These are phyloP conservation scores for Homarus gammarus DNA, from an alignment of 2,888 invertebrate species.

Conservation along the genomic window DNA sequence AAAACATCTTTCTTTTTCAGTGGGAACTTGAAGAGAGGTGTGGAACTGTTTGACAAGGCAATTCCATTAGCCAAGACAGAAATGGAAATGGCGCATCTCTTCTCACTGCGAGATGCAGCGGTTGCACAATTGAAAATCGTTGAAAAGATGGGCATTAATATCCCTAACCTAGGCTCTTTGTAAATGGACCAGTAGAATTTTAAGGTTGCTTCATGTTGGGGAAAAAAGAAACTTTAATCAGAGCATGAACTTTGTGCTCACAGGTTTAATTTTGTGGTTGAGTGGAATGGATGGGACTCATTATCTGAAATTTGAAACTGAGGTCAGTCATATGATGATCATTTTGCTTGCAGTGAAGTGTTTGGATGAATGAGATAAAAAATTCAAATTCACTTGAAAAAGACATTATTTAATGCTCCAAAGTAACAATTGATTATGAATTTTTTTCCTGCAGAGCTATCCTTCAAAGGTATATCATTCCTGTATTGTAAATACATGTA, in stretches of 20 bases:
- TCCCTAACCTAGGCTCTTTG: constrained; percentile 73
- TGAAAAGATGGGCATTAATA: constrained; percentile 84
- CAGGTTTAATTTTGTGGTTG: no score
- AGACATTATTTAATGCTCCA: no score
- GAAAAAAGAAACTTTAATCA: no score
- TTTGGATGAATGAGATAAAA: no score
- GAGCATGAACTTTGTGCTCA: no score
- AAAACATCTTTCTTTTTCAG: constrained; percentile 58
- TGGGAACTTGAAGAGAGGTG: constrained; percentile 89
- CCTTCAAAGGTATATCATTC: background rate
- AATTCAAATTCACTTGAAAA: no score
- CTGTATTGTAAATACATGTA: constrained; percentile 4
- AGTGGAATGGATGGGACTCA: no score
- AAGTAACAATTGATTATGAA: no score
- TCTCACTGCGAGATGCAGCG: constrained; percentile 93
- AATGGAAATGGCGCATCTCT: constrained; percentile 93
- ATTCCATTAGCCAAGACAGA: constrained; percentile 91
- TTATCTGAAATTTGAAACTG: no score
- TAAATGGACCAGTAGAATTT: constrained; percentile 19
- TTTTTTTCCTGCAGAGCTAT: background rate
- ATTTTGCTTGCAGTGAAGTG: no score
- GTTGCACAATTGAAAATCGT: constrained; percentile 92
- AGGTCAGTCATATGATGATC: no score
- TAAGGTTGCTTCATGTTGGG: no score
- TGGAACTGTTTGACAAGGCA: constrained; percentile 93